Conservation (phyloP, 2,888 invertebrate species). For the Chrysolina americana region DNA sequence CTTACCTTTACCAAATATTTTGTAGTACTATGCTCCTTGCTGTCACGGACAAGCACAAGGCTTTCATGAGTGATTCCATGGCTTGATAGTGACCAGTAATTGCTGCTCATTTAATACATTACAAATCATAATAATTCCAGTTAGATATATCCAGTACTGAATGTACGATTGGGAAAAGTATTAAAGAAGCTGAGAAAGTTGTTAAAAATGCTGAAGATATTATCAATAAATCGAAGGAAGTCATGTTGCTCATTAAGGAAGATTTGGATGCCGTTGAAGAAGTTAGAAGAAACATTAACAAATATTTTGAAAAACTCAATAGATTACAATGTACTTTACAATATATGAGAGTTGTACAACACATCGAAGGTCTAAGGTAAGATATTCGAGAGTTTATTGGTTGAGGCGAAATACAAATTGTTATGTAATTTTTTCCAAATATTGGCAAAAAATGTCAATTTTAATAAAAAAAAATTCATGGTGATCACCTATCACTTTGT, state of each 20-base stretch:
- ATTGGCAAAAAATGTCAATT: no score
- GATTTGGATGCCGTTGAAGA: slow-evolving; percentile 70
- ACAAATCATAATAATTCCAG: slow-evolving; percentile 45
- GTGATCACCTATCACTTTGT: no score
- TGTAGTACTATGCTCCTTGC: no score
- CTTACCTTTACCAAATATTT: no score
- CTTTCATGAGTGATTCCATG: no score
- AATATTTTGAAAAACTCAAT: slow-evolving; percentile 73
- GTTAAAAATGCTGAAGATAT: slow-evolving; percentile 70
- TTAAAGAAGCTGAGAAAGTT: slow-evolving; percentile 70
- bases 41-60: no score
- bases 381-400: background rate
- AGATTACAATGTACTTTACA: slow-evolving; percentile 73
- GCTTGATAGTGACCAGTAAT: slow-evolving; percentile 7
- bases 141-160: slow-evolving; percentile 76
- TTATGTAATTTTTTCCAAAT: no score
- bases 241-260: slow-evolving; percentile 69
- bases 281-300: slow-evolving; percentile 72
- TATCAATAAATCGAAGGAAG: slow-evolving; percentile 70
- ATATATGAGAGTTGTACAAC: slow-evolving; percentile 80
- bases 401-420: no score
- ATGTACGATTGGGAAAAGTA: slow-evolving; percentile 74
- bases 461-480: no score
- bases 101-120: slow-evolving; percentile 9
- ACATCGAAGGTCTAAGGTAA: slow-evolving; percentile 81